phyloP scores from a whole-genome alignment of 2,888 invertebrate genomes.

The Ormyrus nitidulus region DNA sequence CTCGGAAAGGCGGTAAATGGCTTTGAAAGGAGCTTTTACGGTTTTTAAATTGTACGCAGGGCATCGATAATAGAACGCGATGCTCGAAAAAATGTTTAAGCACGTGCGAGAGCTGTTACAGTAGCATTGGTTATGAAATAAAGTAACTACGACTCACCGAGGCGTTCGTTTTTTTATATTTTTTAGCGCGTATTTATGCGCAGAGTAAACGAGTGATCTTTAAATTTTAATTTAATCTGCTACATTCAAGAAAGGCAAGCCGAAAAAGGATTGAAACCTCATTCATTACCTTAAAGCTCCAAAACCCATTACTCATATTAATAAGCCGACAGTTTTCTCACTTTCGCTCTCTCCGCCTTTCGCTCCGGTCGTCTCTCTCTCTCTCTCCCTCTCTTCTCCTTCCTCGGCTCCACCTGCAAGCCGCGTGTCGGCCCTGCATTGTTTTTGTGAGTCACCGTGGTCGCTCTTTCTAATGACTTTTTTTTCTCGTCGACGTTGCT shows the following conservation, averaged over 20 bases:
- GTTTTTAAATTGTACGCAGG: too few relatives aligned
- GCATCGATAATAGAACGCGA: too few relatives aligned
- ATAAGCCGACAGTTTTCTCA: constrained; percentile 6
- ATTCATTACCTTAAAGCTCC: constrained; percentile 1
- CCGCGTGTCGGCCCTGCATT: constrained; percentile 26
- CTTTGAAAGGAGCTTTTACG: too few relatives aligned
- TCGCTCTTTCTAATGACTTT: constrained; percentile 43
- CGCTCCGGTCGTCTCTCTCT: constrained; percentile 11
- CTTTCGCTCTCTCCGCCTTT: background rate
- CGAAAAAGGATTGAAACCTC: background rate
- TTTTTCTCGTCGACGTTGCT: background rate
- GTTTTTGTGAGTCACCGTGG: constrained; percentile 35
- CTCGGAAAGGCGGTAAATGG: too few relatives aligned
- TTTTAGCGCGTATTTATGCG: too few relatives aligned
- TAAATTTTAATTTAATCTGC: background rate
- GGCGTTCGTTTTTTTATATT: too few relatives aligned
- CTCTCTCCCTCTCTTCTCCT: background rate
- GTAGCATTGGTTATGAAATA: too few relatives aligned
- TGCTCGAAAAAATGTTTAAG: too few relatives aligned
- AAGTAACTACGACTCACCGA: too few relatives aligned
- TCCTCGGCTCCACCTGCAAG: constrained; percentile 3
- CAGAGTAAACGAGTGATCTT: background rate
- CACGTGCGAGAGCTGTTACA: too few relatives aligned
- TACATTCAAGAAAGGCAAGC: background rate
- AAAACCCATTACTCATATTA: constrained; percentile 3